Conservation (phyloP, 2,113 vertebrate genomes). For the Chamaetylas fuelleborni region DNA sequence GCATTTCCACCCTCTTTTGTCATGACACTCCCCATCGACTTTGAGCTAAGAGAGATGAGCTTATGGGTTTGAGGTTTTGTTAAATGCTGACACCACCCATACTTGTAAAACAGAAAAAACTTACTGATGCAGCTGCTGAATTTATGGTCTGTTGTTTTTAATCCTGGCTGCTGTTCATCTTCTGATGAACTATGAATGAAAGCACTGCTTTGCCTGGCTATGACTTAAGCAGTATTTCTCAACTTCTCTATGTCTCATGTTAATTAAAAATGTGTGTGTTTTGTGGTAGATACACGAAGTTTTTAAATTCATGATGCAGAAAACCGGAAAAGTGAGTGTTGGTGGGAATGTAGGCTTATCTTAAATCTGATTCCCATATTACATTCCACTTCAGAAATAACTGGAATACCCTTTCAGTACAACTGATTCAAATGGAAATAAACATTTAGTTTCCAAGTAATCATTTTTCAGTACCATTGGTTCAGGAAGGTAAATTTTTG, state of each 20-base stretch:
- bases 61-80: not conserved
- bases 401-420: not conserved
- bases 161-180: not conserved
- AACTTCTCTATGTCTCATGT: rapidly evolving
- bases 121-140: not conserved
- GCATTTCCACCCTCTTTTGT: not conserved
- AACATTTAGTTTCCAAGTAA: not conserved
- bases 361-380: not conserved
- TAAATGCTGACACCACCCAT: not conserved
- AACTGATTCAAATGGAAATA: not conserved
- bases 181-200: not conserved
- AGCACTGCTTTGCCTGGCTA: not conserved
- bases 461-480: not conserved
- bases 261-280: not conserved
- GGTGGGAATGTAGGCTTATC: not conserved
- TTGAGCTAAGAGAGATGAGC: not conserved
- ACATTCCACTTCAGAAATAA: not conserved
- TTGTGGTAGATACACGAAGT: not conserved
- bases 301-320: not conserved
- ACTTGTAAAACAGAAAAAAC: not conserved
- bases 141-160: not conserved
- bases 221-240: not conserved
- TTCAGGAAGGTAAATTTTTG: not conserved
- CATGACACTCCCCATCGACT: rapidly evolving
- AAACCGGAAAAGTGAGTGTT: not conserved